Percentiles rank a stretch among this genome's conserved stretches.
Conservation (phyloP, 2,113 vertebrate genomes). For the Eublepharis macularius region DNA sequence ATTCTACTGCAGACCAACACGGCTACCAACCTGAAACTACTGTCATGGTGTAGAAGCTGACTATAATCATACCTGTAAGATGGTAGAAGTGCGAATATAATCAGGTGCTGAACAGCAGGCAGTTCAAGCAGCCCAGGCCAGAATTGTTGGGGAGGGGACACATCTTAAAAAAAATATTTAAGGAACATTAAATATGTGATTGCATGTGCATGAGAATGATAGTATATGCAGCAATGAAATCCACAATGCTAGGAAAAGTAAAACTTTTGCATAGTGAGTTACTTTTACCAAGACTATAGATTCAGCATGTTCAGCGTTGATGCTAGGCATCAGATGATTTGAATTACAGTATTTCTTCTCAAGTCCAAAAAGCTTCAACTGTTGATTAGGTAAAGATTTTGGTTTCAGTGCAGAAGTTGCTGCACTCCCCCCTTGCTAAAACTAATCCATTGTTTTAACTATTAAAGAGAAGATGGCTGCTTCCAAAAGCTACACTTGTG, state of each 20-base stretch:
- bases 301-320: background rate
- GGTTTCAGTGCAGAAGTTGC: constrained; percentile 42
- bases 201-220: background rate
- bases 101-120: background rate
- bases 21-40: no score
- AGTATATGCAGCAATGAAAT: constrained; percentile 13
- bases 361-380: constrained; percentile 16
- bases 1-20: no score
- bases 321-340: background rate
- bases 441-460: constrained; percentile 16
- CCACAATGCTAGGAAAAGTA: constrained; percentile 25
- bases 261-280: constrained; percentile 27
- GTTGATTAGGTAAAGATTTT: constrained; percentile 28
- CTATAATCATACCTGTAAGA: background rate
- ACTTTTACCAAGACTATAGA: no score
- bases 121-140: background rate
- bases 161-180: constrained; percentile 24
- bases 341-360: constrained; percentile 22
- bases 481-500: constrained; percentile 65
- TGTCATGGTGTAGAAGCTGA: background rate
- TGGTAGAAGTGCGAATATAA: background rate
- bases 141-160: constrained; percentile 30
- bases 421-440: constrained; percentile 26
- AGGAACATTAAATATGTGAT: constrained; percentile 33
- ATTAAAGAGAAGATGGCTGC: constrained; percentile 65